phyloP scores from a whole-genome alignment of 2,797 vertebrate species.

The Pangasius larnaudii region DNA sequence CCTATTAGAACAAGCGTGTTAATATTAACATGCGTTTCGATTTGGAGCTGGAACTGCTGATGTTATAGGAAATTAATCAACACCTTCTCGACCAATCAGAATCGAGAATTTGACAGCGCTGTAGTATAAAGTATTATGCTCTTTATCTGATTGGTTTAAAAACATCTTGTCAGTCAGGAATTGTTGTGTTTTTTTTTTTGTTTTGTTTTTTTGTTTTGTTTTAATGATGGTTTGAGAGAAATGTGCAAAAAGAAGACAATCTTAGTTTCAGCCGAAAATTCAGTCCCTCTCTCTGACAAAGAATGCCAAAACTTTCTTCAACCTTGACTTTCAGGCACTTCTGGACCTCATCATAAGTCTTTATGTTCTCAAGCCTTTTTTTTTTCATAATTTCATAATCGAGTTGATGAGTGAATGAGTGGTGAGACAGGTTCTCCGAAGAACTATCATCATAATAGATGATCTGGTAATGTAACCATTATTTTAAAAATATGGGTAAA shows the following conservation, averaged over 20 bases:
- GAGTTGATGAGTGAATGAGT: not conserved
- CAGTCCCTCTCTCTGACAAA: not conserved
- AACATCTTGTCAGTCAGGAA: too few species aligned
- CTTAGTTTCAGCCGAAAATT: too few species aligned
- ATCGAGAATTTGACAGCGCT: not conserved
- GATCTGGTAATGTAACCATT: not conserved
- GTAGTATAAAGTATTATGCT: too few species aligned
- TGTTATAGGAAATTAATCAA: not conserved
- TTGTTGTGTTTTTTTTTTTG: too few species aligned
- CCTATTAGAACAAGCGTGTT: not conserved
- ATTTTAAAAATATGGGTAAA: not conserved
- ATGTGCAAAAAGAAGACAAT: not conserved
- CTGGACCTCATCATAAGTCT: too few species aligned
- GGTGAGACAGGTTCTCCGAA: not conserved
- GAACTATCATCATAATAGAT: not conserved
- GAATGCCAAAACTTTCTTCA: too few species aligned
- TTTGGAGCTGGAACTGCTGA: not conserved
- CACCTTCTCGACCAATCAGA: not conserved
- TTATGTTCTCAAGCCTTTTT: too few species aligned
- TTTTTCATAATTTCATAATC: too few species aligned
- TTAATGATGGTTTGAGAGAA: not conserved
- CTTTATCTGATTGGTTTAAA: not conserved
- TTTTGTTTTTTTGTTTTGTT: too few species aligned
- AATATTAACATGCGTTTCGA: too few species aligned
- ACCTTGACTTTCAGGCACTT: too few species aligned